Conservation (phyloP, 2,797 vertebrate genomes). For the Myotis findleyi region DNA sequence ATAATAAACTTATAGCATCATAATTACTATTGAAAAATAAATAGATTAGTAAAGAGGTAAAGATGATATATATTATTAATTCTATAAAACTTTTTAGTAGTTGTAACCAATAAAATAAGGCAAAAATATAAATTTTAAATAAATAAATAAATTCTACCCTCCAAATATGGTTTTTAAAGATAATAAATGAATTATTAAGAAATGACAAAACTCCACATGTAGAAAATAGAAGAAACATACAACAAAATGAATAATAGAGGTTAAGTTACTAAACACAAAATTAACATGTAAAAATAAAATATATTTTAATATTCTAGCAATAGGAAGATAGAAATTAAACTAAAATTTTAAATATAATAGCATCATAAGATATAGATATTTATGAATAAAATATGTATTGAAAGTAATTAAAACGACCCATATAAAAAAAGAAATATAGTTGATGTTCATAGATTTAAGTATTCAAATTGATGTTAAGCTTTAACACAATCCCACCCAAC, state of each 20-base stretch:
- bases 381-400: neutral
- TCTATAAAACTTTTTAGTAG: neutral
- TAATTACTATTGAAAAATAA: neutral
- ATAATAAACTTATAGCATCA: neutral
- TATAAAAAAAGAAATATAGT: neutral
- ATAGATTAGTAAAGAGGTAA: neutral
- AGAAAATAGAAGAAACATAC: neutral
- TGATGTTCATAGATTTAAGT: neutral
- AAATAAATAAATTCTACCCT: neutral
- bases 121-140: neutral
- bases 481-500: neutral
- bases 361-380: neutral
- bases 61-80: neutral
- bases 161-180: neutral
- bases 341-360: neutral
- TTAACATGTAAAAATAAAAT: neutral
- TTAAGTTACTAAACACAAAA: neutral
- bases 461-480: neutral
- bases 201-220: neutral
- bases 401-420: neutral
- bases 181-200: neutral
- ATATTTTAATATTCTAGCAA: neutral
- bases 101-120: neutral
- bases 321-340: neutral
- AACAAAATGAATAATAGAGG: neutral